phyloP scores from a whole-genome alignment of 1,140 invertebrate genomes.

The Musca domestica region DNA sequence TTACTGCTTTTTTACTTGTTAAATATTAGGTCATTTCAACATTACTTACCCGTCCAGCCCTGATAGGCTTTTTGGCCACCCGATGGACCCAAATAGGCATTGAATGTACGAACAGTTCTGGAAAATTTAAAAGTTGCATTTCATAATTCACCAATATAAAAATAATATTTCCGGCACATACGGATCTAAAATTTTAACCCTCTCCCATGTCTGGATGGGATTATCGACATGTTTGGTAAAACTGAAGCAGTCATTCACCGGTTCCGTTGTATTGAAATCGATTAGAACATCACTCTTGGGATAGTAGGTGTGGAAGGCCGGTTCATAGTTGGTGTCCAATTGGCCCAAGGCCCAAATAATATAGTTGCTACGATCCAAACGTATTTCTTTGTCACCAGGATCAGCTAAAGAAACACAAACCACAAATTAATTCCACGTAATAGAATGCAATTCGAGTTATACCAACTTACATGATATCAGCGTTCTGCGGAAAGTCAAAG shows the following conservation, averaged over 20 bases:
- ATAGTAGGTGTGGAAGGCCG: conserved; percentile 80
- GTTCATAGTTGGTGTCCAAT: conserved; percentile 75
- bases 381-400: conserved; percentile 73
- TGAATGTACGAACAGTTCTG: conserved; percentile 69
- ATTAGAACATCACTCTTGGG: conserved; percentile 68
- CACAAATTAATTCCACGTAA: not conserved
- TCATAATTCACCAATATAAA: no score
- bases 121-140: conserved; percentile 23
- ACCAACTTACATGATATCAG: conserved; percentile 69
- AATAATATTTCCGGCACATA: conserved; percentile 36
- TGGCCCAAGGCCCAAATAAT: conserved; percentile 84
- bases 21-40: no score
- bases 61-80: conserved; percentile 75
- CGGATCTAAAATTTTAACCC: conserved; percentile 73
- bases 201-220: conserved; percentile 68
- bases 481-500: conserved; percentile 73
- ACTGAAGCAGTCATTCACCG: conserved; percentile 66
- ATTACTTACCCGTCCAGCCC: conserved; percentile 67
- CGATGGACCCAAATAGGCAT: conserved; percentile 75
- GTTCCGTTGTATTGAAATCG: conserved; percentile 65
- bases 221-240: conserved; percentile 60
- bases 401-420: conserved; percentile 61
- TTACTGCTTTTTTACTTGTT: no score
- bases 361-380: conserved; percentile 64
- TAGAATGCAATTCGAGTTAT: no score